These are phyloP conservation scores for Ochropleura plecta DNA, from an alignment of 2,888 invertebrate genomes.

Conservation along the genomic window DNA sequence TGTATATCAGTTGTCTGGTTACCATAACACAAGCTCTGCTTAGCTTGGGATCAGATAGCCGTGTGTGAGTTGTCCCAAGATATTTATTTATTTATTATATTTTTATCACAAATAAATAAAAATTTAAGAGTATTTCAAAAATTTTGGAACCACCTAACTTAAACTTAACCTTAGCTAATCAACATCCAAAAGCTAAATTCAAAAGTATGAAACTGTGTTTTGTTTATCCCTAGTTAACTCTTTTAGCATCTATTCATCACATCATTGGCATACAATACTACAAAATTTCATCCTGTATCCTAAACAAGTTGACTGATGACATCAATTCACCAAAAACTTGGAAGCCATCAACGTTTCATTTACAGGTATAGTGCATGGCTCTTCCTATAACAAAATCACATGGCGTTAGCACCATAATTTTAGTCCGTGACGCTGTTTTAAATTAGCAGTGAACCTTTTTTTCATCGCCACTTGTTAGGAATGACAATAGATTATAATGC, in stretches of 20 bases:
- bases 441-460: conserved; percentile 33
- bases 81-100: no score
- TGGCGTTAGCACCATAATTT: conserved; percentile 27
- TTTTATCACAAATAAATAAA: neutral
- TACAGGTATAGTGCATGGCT: conserved; percentile 21
- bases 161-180: neutral
- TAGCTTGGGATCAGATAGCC: no score
- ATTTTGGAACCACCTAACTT: neutral
- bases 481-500: conserved; percentile 47
- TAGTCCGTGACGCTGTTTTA: conserved; percentile 14
- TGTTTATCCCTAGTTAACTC: neutral
- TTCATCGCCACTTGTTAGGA: conserved; percentile 45
- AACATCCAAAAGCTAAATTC: neutral
- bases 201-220: neutral
- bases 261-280: neutral
- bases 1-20: no score
- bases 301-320: conserved; percentile 16
- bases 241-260: neutral
- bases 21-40: no score
- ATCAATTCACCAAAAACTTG: conserved; percentile 12
- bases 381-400: conserved; percentile 17
- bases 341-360: neutral
- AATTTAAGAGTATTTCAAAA: neutral
- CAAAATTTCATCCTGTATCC: neutral
- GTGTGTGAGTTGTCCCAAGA: no score